Percentiles rank a stretch among this genome's conserved stretches.
Conservation (phyloP, 2,797 vertebrate genomes). For the Heterohyrax brucei region DNA sequence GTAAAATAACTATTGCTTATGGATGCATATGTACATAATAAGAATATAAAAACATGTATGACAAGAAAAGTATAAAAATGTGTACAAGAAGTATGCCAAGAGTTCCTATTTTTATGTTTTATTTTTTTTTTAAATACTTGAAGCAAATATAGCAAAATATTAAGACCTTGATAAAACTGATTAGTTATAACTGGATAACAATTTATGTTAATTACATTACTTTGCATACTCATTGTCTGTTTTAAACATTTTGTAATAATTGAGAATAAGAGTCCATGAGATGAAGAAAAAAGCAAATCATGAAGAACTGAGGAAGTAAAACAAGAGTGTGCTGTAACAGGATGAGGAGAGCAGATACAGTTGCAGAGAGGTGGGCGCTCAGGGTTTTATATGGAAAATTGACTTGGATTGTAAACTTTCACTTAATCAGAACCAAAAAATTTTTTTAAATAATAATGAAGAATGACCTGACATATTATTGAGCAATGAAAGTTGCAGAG, state of each 20-base stretch:
- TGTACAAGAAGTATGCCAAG: background rate
- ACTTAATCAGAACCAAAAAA: too few species aligned
- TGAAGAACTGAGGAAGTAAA: background rate
- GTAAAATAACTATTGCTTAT: slow-evolving; percentile 6
- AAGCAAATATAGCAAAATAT: slow-evolving; percentile 23
- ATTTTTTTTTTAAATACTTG: slow-evolving; percentile 22
- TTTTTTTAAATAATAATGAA: too few species aligned
- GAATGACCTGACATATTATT: background rate
- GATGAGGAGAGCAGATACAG: too few species aligned
- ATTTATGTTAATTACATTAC: background rate
- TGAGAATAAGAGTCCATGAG: background rate
- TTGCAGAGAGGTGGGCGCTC: too few species aligned
- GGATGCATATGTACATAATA: background rate
- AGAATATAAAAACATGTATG: background rate
- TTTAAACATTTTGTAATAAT: slow-evolving; percentile 45
- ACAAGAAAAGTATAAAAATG: background rate
- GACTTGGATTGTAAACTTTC: too few species aligned
- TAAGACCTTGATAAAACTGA: slow-evolving; percentile 27
- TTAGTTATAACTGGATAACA: slow-evolving; percentile 38
- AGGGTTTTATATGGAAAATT: too few species aligned
- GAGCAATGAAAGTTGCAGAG: background rate
- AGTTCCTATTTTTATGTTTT: background rate
- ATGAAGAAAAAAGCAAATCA: background rate
- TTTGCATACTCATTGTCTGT: background rate
- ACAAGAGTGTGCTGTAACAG: too few species aligned